Evolutionary conservation across 2,113 vertebrate genomes (phyloP).

Genomic region (Clinocottus analis): DNA sequence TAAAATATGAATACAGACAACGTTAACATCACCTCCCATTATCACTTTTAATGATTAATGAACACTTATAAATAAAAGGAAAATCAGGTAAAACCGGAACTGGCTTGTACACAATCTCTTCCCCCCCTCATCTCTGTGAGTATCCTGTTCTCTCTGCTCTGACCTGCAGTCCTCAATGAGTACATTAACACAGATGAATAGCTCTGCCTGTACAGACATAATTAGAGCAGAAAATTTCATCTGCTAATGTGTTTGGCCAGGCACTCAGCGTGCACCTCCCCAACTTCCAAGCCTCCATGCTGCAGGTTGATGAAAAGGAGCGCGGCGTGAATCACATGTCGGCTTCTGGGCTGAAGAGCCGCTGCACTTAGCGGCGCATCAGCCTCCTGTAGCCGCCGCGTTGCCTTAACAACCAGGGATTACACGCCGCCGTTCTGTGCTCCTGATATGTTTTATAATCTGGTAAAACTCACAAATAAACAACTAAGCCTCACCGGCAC

Average conservation of each 20-base stretch:
- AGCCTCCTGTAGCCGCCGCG: slow-evolving; percentile 20
- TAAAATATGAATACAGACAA: not conserved
- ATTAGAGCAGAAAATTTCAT: slow-evolving; percentile 70
- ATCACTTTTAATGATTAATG: slow-evolving; percentile 1
- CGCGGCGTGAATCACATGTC: slow-evolving; percentile 46
- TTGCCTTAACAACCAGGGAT: slow-evolving; percentile 49
- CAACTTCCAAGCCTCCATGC: slow-evolving; percentile 42
- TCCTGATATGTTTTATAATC: slow-evolving; percentile 19
- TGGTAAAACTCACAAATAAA: slow-evolving; percentile 21
- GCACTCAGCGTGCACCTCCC: slow-evolving; percentile 49
- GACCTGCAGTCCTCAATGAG: slow-evolving; percentile 57
- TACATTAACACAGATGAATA: slow-evolving; percentile 70
- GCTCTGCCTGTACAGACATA: slow-evolving; percentile 44
- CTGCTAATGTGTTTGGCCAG: slow-evolving; percentile 70
- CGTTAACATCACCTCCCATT: not conserved
- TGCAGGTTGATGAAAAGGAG: slow-evolving; percentile 51
- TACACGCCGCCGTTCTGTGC: slow-evolving; percentile 29
- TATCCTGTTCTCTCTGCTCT: slow-evolving; percentile 52
- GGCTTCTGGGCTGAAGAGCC: slow-evolving; percentile 58
- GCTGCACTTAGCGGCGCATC: slow-evolving; percentile 49
- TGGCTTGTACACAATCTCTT: not conserved
- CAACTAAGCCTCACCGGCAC: not conserved
- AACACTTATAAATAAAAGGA: not conserved
- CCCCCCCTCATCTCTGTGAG: slow-evolving; percentile 36
- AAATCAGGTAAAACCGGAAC: not conserved